Evolutionary conservation across 2,797 vertebrate genomes (phyloP).

Genomic region (Ptychadena robeensis): DNA sequence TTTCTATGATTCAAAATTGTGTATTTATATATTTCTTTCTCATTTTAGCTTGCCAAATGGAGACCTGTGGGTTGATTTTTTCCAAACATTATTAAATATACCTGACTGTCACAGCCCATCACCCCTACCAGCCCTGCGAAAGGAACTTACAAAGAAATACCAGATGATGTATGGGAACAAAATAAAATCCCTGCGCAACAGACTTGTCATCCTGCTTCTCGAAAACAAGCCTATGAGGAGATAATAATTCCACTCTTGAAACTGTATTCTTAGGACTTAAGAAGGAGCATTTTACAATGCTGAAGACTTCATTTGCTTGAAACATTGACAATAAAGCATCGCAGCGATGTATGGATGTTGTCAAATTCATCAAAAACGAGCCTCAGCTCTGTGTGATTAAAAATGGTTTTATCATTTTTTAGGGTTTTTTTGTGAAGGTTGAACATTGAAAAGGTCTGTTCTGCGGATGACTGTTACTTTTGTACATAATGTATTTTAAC

Average conservation of each 20-base stretch:
- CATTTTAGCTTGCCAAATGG: slow-evolving; percentile 81
- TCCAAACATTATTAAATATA: slow-evolving; percentile 85
- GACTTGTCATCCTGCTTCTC: slow-evolving; percentile 84
- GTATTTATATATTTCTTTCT: background rate
- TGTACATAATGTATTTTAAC: background rate
- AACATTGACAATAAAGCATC: background rate
- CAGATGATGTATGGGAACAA: slow-evolving; percentile 78
- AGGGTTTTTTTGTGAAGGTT: too few species aligned
- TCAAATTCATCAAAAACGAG: background rate
- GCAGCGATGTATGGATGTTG: too few species aligned
- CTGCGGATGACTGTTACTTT: background rate
- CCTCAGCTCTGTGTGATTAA: background rate
- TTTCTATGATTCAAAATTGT: too few species aligned
- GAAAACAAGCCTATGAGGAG: slow-evolving; percentile 78
- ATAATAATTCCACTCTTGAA: slow-evolving; percentile 65
- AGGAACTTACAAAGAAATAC: slow-evolving; percentile 73
- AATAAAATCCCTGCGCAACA: slow-evolving; percentile 79
- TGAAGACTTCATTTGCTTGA: background rate
- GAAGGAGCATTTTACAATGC: background rate
- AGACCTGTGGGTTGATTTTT: slow-evolving; percentile 88
- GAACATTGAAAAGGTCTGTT: background rate
- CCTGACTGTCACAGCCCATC: slow-evolving; percentile 77
- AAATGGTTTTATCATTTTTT: background rate
- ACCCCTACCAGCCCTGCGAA: slow-evolving; percentile 74
- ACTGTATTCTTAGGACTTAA: background rate